Percentiles rank a stretch among this genome's conserved stretches.
These are phyloP conservation scores for Helobdella robusta DNA, from an alignment of 2,888 invertebrate genomes.

Conservation along the genomic window DNA sequence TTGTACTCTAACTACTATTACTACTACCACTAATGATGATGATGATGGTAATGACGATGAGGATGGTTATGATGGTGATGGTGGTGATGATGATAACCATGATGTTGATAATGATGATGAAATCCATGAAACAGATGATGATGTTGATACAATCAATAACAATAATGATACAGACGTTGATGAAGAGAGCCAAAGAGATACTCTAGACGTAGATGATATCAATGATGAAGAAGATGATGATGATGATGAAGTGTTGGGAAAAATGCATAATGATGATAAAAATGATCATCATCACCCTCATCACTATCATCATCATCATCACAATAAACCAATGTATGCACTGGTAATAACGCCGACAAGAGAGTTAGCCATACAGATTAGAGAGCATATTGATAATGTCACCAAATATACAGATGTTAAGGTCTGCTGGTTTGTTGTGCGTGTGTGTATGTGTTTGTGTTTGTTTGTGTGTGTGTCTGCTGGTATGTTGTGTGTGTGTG, in stretches of 20 bases:
- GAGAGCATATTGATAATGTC: conserved; percentile 68
- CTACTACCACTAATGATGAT: too few relatives aligned
- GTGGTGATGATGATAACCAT: too few relatives aligned
- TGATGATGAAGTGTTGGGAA: neutral
- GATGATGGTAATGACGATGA: conserved; percentile 22
- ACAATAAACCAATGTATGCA: conserved; percentile 59
- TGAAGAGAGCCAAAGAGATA: conserved; percentile 18
- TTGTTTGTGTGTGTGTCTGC: neutral
- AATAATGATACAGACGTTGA: conserved; percentile 26
- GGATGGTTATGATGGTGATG: too few relatives aligned
- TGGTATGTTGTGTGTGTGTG: conserved; percentile 12
- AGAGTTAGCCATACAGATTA: conserved; percentile 88
- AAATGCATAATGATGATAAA: neutral
- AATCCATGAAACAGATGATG: conserved; percentile 26
- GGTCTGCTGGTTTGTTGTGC: conserved; percentile 42
- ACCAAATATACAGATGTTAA: conserved; percentile 67
- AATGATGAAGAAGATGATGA: neutral
- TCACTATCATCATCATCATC: neutral
- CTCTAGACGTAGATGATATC: neutral
- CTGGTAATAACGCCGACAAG: conserved; percentile 87
- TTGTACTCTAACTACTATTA: conserved; percentile 28
- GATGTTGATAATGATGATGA: too few relatives aligned
- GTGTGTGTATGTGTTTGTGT: conserved; percentile 6
- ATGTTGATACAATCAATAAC: conserved; percentile 15
- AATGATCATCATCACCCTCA: neutral